Evolutionary conservation across 2,888 invertebrate genomes (phyloP), one percentile per base, ranked within the genome.

Genomic region (Acanthopleura granulata): DNA sequence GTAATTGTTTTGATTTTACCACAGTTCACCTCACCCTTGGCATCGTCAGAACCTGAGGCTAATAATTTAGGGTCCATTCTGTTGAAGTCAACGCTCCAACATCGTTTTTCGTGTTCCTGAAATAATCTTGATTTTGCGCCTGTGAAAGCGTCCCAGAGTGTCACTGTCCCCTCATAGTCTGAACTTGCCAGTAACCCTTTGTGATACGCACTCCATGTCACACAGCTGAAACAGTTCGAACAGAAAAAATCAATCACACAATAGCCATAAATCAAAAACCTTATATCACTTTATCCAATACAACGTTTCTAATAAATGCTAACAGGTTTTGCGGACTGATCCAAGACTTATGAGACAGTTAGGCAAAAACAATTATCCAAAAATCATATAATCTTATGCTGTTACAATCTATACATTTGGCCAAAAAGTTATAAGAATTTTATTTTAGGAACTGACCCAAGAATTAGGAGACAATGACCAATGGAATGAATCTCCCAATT

Each of bases 81-180:
- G 91, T 96, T 97, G 91, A 97, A 98, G 91, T 97, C 97, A 57
- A 98, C 97, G 83, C 96, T 96, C 97, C 98, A 98, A 90, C 96
- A 96, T 69, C 97, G 93, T 90, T 97, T 97, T 91, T 97, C 97
- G 91, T 98, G 98, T 79, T 87, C 87, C 87, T 87, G 70, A 88
- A 94, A 94, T 51, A 88, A 80, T 78, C 86, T 95, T 12, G 84
- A 82, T 77, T 87, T 87, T 74, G 82, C 93, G 18, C 94, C 95
- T 0, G 95, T 95, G 78, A 90, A 90, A 0, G 95, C 96, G 91
- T 98, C 97, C 97, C 97, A 98, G 75, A 98, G 94, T 0, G 95
- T 95, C 0, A 98, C 97, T 0, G 95, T 95, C 30, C 97, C 97
- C 91, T 97, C 97, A 91, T 98, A 98, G 92, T 97, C 97, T 75